phyloP scores from a whole-genome alignment of 2,888 invertebrate genomes.

The Apomyelois bistriatella region DNA sequence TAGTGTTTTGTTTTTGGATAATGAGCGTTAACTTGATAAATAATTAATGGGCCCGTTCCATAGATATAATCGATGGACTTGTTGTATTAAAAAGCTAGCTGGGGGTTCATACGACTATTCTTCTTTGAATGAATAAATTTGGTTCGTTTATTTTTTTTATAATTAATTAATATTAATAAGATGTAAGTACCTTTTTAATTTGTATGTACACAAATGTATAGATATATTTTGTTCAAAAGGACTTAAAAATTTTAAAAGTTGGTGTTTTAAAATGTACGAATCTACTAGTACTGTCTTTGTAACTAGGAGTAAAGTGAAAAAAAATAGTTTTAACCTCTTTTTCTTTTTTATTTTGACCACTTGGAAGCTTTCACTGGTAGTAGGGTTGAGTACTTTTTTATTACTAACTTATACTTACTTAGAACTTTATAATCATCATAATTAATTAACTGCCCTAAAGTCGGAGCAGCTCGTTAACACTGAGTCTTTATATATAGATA shows the following conservation, averaged over 20 bases:
- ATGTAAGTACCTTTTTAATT: too few species aligned
- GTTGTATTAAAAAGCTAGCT: conserved; percentile 35
- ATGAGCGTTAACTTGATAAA: conserved; percentile 62
- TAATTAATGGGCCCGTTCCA: conserved; percentile 52
- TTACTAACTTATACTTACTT: neutral
- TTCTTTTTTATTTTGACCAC: neutral
- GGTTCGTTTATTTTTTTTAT: conserved; percentile 7
- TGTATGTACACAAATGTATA: too few species aligned
- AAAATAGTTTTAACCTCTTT: neutral
- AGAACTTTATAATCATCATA: conserved; percentile 9
- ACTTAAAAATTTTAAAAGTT: too few species aligned
- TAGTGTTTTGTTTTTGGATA: conserved; percentile 60
- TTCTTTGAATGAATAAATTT: conserved; percentile 5
- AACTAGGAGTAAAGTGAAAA: too few species aligned
- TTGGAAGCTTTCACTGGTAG: neutral
- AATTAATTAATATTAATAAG: conserved; percentile 3
- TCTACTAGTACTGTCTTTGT: too few species aligned
- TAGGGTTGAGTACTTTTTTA: neutral
- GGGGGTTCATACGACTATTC: neutral
- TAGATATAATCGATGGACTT: conserved; percentile 36
- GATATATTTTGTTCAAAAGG: too few species aligned
- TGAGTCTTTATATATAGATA: neutral
- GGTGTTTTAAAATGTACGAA: too few species aligned
- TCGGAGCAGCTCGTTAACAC: neutral
- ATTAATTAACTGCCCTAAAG: conserved; percentile 5